Evolutionary conservation across 2,888 invertebrate genomes (phyloP).

Genomic region (Calameuta filiformis): DNA sequence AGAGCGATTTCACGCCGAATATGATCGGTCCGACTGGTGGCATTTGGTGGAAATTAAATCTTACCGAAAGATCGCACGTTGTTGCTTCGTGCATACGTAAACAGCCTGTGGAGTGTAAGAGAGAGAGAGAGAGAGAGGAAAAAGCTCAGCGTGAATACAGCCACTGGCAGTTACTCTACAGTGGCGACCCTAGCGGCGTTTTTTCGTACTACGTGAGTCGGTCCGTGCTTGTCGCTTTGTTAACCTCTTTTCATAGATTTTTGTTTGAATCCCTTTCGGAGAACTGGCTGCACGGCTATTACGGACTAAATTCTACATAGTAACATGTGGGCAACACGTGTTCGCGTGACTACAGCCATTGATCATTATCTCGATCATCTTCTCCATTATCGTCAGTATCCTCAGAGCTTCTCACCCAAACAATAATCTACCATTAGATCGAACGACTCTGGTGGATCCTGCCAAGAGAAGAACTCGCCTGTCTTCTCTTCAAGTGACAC

Average conservation of each 20-base stretch:
- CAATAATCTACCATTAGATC: neutral
- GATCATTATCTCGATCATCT: neutral
- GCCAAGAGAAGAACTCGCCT: neutral
- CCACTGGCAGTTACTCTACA: too few species aligned
- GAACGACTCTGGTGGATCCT: neutral
- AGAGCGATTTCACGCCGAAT: too few species aligned
- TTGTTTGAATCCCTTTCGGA: neutral
- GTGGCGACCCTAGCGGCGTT: too few species aligned
- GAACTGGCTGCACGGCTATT: neutral
- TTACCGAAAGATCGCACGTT: neutral
- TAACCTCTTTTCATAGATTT: neutral
- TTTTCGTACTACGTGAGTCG: too few species aligned
- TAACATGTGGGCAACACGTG: neutral
- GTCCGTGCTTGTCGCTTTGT: neutral
- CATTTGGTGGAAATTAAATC: neutral
- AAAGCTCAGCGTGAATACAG: too few species aligned
- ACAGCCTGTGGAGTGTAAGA: neutral
- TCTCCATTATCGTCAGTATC: neutral
- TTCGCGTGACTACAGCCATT: neutral
- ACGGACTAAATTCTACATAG: neutral
- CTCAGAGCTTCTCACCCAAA: neutral
- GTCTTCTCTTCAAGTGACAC: neutral
- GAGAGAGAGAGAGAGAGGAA: neutral
- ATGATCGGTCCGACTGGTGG: neutral
- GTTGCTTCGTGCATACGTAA: neutral